These are phyloP conservation scores for Drosophila yooni DNA, from an alignment of 2,888 invertebrate species.

Conservation along the genomic window DNA sequence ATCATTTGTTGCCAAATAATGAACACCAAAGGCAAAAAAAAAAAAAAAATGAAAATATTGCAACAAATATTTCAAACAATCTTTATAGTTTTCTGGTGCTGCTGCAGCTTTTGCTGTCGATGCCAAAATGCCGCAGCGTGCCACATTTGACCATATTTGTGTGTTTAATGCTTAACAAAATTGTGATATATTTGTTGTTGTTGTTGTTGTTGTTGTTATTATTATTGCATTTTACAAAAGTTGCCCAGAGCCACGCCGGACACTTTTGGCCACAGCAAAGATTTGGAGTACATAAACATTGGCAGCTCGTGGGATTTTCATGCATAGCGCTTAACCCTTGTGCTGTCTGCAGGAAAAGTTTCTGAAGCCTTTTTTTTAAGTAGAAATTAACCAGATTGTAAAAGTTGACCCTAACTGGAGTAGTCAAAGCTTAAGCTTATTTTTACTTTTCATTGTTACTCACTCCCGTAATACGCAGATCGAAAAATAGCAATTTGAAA, in stretches of 20 bases:
- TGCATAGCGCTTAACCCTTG: conserved; percentile 40
- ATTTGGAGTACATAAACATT: conserved; percentile 20
- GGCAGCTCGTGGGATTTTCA: conserved; percentile 60
- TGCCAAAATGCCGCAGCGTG: conserved; percentile 69
- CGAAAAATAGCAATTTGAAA: background rate
- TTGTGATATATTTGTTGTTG: conserved; percentile 31
- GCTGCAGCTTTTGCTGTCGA: conserved; percentile 9
- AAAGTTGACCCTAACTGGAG: background rate
- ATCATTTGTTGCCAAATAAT: conserved; percentile 49
- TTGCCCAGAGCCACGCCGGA: conserved; percentile 40
- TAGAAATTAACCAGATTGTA: too few relatives aligned
- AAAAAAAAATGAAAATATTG: background rate
- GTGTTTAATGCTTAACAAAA: conserved; percentile 43
- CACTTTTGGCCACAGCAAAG: conserved; percentile 24
- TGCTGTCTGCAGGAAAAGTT: background rate
- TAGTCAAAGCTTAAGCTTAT: too few relatives aligned
- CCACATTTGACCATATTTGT: conserved; percentile 75
- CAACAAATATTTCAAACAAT: conserved; percentile 26
- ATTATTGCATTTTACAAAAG: conserved; percentile 52
- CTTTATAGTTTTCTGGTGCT: conserved; percentile 19
- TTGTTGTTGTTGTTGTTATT: conserved; percentile 12
- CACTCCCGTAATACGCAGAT: background rate
- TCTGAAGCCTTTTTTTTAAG: background rate
- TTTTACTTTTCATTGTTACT: too few relatives aligned
- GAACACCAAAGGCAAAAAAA: background rate